Percentiles rank a stretch among this genome's conserved stretches.
These are phyloP conservation scores for Myotis vivesi DNA, from an alignment of 2,797 vertebrate genomes.

Conservation along the genomic window DNA sequence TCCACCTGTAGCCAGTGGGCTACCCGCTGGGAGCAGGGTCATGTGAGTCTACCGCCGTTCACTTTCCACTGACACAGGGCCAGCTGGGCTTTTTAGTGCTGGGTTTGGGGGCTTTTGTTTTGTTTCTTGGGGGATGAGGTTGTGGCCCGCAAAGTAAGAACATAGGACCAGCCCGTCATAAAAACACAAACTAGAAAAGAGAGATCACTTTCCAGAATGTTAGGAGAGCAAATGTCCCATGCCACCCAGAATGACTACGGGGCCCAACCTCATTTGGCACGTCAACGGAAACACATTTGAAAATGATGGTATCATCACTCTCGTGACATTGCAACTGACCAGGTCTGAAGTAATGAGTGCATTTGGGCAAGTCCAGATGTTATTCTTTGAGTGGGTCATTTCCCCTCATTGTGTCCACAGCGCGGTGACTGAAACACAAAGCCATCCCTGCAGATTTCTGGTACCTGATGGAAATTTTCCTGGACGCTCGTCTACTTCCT, in stretches of 20 bases:
- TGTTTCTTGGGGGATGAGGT: constrained; percentile 21
- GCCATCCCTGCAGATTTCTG: neutral
- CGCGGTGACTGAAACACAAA: neutral
- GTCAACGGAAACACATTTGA: neutral
- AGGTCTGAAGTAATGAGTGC: neutral
- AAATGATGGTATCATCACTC: neutral
- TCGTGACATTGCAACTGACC: constrained; percentile 28
- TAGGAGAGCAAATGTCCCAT: neutral
- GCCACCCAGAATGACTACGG: neutral
- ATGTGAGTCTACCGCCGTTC: neutral
- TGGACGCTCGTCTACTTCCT: constrained; percentile 20
- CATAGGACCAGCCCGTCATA: neutral
- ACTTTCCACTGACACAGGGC: neutral
- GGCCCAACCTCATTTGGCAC: neutral
- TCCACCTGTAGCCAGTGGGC: neutral
- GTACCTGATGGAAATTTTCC: constrained; percentile 57
- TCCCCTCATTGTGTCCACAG: constrained; percentile 49
- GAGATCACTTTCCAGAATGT: neutral
- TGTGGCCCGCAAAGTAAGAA: constrained; percentile 28
- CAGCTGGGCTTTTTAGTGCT: constrained; percentile 14
- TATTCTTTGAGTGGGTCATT: constrained; percentile 28
- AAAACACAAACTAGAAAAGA: constrained; percentile 41
- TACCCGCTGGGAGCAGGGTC: neutral
- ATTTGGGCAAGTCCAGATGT: constrained; percentile 17
- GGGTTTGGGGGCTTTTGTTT: constrained; percentile 24